Percentiles rank a stretch among this genome's conserved stretches.
phyloP scores from a whole-genome alignment of 2,888 invertebrate species.

The Bellardia pandia region DNA sequence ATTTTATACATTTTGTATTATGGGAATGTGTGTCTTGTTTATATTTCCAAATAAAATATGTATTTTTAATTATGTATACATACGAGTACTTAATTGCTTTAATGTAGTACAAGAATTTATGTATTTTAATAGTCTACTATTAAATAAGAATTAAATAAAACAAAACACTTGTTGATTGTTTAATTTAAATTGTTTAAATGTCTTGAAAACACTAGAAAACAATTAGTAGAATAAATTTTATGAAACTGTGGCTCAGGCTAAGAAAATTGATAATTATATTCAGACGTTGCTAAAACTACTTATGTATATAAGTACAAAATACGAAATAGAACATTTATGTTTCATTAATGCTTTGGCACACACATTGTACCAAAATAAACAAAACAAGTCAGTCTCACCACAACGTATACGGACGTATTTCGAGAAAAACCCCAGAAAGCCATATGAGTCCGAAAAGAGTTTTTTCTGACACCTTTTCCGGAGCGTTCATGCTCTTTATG shows the following conservation, averaged over 20 bases:
- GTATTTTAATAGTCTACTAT: neutral
- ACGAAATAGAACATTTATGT: too few relatives aligned
- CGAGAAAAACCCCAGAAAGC: too few relatives aligned
- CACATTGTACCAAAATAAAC: too few relatives aligned
- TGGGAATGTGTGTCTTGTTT: constrained; percentile 28
- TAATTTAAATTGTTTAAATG: constrained; percentile 3
- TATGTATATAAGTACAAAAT: too few relatives aligned
- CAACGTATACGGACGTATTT: too few relatives aligned
- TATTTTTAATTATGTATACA: constrained; percentile 52
- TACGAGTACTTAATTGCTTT: constrained; percentile 10
- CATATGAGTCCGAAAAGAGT: too few relatives aligned
- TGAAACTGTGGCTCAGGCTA: neutral
- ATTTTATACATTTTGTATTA: neutral
- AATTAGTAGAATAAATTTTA: constrained; percentile 6
- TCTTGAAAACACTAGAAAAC: neutral
- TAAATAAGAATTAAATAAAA: neutral
- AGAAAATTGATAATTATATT: too few relatives aligned
- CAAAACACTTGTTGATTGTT: constrained; percentile 18
- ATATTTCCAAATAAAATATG: constrained; percentile 40
- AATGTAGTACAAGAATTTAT: constrained; percentile 24
- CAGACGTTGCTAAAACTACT: too few relatives aligned
- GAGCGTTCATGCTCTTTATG: too few relatives aligned
- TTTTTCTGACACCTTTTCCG: too few relatives aligned
- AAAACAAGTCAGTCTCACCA: too few relatives aligned
- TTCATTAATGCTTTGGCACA: too few relatives aligned